Evolutionary conservation across 2,888 invertebrate genomes (phyloP).

Genomic region (Autographa gamma): DNA sequence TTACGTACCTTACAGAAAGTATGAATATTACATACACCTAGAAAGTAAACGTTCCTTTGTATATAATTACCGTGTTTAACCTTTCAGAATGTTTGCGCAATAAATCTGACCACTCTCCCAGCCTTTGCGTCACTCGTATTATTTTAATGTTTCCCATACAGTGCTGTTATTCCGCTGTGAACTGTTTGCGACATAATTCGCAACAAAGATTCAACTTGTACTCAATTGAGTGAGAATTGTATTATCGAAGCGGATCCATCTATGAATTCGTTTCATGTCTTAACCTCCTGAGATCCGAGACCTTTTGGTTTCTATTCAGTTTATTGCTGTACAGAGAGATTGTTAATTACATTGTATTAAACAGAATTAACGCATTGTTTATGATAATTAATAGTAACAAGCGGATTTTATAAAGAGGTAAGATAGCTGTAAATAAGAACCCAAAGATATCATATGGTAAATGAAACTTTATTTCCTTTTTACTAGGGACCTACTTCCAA

Average conservation of each 20-base stretch:
- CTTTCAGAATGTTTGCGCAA: constrained; percentile 44
- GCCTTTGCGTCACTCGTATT: constrained; percentile 40
- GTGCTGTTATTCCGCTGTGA: constrained; percentile 28
- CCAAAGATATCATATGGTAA: no score
- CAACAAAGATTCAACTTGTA: constrained; percentile 7
- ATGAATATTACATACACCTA: constrained; percentile 11
- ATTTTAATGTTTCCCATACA: constrained; percentile 44
- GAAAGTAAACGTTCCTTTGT: constrained; percentile 43
- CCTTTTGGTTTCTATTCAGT: neutral
- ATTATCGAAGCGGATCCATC: constrained; percentile 2
- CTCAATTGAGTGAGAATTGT: constrained; percentile 16
- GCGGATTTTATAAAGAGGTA: no score
- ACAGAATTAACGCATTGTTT: no score
- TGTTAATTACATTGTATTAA: neutral
- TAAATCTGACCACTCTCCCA: constrained; percentile 45
- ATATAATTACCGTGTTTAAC: constrained; percentile 42
- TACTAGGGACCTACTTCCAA: no score
- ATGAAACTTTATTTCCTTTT: no score
- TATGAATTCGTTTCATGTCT: neutral
- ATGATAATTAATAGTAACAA: no score
- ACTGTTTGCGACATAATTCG: constrained; percentile 20
- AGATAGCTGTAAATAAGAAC: no score
- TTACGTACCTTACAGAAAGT: constrained; percentile 3
- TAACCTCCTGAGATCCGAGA: constrained; percentile 1
- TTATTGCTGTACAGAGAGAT: neutral